Evolutionary conservation across 2,113 vertebrate genomes (phyloP).

Genomic region (Paracanthobrama guichenoti): DNA sequence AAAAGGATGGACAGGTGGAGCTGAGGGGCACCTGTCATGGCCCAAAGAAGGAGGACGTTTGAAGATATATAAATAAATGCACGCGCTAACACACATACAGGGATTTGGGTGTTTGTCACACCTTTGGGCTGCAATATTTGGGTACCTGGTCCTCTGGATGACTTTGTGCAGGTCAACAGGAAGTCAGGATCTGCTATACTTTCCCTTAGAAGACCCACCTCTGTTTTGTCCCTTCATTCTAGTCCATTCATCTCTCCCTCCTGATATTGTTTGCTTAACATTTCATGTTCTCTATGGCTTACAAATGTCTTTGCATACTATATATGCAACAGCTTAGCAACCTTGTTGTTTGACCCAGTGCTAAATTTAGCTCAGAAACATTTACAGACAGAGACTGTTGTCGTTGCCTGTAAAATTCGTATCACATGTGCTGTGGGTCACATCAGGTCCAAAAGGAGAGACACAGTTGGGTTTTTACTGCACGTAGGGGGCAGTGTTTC

Average conservation of each 20-base stretch:
- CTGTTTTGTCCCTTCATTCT: neutral
- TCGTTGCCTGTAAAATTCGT: slow-evolving; percentile 3
- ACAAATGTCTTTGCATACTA: neutral
- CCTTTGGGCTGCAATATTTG: neutral
- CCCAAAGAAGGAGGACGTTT: slow-evolving; percentile 62
- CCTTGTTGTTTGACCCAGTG: neutral
- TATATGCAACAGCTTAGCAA: neutral
- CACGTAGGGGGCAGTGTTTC: neutral
- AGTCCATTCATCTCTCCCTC: neutral
- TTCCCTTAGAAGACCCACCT: neutral
- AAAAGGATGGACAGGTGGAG: slow-evolving; percentile 79
- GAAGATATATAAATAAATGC: slow-evolving; percentile 46
- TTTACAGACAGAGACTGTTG: slow-evolving; percentile 35
- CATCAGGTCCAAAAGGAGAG: slow-evolving; percentile 1
- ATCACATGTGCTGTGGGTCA: slow-evolving; percentile 13
- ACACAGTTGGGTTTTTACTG: neutral
- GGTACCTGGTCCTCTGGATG: neutral
- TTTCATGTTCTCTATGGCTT: neutral
- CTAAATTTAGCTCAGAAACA: slow-evolving; percentile 34
- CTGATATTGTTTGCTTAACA: neutral
- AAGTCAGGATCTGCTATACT: neutral
- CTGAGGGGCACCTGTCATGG: slow-evolving; percentile 72
- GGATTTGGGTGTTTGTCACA: neutral
- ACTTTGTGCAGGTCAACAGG: neutral
- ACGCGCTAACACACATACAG: neutral